phyloP scores from a whole-genome alignment of 2,797 vertebrate genomes.

The Enteromius thamalakanensis region DNA sequence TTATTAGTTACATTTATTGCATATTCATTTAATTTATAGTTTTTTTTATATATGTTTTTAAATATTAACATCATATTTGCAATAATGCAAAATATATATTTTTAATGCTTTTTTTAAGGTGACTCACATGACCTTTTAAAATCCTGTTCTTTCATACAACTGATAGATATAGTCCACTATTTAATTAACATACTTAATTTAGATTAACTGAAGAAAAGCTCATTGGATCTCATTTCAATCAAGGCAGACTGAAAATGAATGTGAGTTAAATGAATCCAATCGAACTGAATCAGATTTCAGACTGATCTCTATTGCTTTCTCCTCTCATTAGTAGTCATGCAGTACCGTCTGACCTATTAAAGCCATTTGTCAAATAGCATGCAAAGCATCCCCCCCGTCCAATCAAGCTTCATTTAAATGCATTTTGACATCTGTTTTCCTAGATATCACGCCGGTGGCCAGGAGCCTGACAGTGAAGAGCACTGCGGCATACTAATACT shows the following conservation, averaged over 20 bases:
- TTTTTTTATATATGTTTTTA: no score
- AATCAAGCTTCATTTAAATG: conserved; percentile 76
- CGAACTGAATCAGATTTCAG: conserved; percentile 36
- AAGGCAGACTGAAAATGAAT: conserved; percentile 10
- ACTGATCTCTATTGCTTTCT: conserved; percentile 8
- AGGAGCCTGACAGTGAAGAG: conserved; percentile 75
- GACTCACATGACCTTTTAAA: background rate
- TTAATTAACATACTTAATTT: background rate
- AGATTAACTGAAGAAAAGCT: background rate
- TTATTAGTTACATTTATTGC: background rate
- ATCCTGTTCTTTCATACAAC: background rate
- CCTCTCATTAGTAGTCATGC: conserved; percentile 73
- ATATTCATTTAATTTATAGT: background rate
- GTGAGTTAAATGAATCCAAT: conserved; percentile 25
- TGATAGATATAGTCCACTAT: background rate
- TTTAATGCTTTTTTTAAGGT: background rate
- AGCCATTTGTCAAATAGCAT: conserved; percentile 81
- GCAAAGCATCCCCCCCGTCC: conserved; percentile 68
- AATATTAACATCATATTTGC: no score
- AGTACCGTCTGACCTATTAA: conserved; percentile 75
- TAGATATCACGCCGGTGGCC: conserved; percentile 71
- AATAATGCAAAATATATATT: background rate
- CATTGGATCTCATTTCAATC: conserved; percentile 1
- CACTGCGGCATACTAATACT: conserved; percentile 77
- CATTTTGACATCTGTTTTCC: conserved; percentile 82